Percentiles rank a stretch among this genome's conserved stretches.
Evolutionary conservation across 2,113 vertebrate genomes (phyloP).

Genomic region (Genyomyrus donnyi): DNA sequence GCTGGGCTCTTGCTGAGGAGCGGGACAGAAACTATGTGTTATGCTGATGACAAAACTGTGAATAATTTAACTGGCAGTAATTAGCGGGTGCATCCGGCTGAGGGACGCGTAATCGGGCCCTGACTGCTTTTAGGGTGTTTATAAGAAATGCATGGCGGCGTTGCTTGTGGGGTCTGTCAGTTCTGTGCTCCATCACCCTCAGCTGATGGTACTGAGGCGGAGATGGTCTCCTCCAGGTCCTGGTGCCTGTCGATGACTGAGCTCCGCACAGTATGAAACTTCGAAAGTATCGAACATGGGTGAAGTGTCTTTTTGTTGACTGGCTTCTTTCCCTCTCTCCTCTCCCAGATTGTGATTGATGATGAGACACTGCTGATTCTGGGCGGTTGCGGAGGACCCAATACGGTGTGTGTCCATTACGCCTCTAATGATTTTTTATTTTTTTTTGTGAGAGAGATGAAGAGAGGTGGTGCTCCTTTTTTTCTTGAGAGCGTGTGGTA

Average conservation of each 20-base stretch:
- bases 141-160: not conserved
- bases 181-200: not conserved
- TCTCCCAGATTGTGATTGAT: slow-evolving; percentile 82
- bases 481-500: not conserved
- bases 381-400: slow-evolving; percentile 94
- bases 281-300: not conserved
- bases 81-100: not conserved
- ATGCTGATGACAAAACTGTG: not conserved
- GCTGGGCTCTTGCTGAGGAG: not conserved
- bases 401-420: slow-evolving; percentile 72
- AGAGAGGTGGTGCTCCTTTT: not conserved
- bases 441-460: not conserved
- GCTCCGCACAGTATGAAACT: not conserved
- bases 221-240: not conserved
- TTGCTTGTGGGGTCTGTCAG: not conserved
- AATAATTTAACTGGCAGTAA: not conserved
- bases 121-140: not conserved
- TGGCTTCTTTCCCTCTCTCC: not conserved
- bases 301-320: accelerated
- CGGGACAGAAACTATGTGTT: not conserved
- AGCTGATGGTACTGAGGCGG: not conserved
- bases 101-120: not conserved
- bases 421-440: not conserved
- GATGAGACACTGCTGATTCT: slow-evolving; percentile 84
- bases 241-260: not conserved